These are phyloP conservation scores for Morinoia aosen DNA, from an alignment of 2,888 invertebrate genomes.

Conservation along the genomic window DNA sequence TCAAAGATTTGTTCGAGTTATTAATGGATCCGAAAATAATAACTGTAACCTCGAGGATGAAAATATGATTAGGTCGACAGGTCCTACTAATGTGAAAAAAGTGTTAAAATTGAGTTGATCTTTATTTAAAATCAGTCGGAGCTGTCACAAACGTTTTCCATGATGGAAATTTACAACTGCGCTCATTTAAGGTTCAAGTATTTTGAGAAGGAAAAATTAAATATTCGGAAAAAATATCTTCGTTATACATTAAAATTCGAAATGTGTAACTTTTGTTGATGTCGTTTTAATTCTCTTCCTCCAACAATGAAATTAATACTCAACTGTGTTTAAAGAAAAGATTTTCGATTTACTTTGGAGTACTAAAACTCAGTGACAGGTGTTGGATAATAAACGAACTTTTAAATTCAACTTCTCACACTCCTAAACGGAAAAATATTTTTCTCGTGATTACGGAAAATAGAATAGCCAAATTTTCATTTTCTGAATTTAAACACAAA, in stretches of 20 bases:
- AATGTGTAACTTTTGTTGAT: not conserved
- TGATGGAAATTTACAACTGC: not conserved
- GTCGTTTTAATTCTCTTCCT: not conserved
- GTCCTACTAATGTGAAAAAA: not conserved
- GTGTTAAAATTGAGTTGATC: not conserved
- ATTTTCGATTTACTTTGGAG: not conserved
- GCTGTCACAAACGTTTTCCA: not conserved
- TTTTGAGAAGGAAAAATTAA: not conserved
- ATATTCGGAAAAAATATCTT: not conserved
- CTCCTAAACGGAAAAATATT: not conserved
- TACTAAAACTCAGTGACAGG: not conserved
- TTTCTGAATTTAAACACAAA: not conserved
- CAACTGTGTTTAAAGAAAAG: not conserved
- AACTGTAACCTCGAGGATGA: not conserved
- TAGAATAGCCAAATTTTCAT: not conserved
- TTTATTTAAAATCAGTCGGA: not conserved
- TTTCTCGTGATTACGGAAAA: not conserved
- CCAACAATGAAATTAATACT: not conserved
- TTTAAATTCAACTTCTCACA: not conserved
- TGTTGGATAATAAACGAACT: not conserved
- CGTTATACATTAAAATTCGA: not conserved
- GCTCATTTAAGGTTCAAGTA: not conserved
- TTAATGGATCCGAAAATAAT: not conserved
- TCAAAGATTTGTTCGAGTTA: too few relatives aligned
- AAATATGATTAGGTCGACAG: not conserved